Evolutionary conservation across 2,113 vertebrate species (phyloP).

Genomic region (Callorhinus ursinus): DNA sequence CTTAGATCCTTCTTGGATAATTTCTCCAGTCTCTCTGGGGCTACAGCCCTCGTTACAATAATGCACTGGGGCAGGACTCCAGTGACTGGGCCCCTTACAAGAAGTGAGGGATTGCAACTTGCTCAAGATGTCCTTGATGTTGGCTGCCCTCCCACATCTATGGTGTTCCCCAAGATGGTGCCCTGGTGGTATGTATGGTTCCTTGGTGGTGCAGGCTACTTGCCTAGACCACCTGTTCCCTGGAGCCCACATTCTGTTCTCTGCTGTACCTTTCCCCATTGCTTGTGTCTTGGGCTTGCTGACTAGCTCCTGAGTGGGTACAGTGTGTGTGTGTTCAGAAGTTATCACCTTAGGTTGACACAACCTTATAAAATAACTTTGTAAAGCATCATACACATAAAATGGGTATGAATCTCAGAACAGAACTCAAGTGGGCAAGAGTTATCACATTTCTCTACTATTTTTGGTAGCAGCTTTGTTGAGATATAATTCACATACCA

Average conservation of each 20-base stretch:
- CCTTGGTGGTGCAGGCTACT: not conserved
- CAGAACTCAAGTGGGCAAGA: not conserved
- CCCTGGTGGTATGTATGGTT: not conserved
- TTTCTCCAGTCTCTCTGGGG: not conserved
- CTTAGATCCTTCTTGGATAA: not conserved
- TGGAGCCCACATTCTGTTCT: not conserved
- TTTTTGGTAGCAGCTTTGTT: not conserved
- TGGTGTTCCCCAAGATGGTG: not conserved
- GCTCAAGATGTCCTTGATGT: not conserved
- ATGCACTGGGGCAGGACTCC: not conserved
- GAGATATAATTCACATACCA: not conserved
- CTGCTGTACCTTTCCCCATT: not conserved
- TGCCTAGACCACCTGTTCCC: not conserved
- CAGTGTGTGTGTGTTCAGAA: not conserved
- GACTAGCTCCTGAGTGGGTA: not conserved
- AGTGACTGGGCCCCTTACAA: not conserved
- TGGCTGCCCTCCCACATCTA: not conserved
- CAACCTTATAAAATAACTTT: not conserved
- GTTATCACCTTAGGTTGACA: not conserved
- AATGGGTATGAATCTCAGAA: not conserved
- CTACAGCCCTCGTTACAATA: not conserved
- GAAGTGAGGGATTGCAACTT: not conserved
- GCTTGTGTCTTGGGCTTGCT: not conserved
- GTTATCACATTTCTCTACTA: not conserved
- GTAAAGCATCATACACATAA: not conserved